A percentile compares a stretch with the other conserved stretches of the same genome.
Evolutionary conservation across 2,888 invertebrate genomes (phyloP).

Genomic region (Nyleta sp.): DNA sequence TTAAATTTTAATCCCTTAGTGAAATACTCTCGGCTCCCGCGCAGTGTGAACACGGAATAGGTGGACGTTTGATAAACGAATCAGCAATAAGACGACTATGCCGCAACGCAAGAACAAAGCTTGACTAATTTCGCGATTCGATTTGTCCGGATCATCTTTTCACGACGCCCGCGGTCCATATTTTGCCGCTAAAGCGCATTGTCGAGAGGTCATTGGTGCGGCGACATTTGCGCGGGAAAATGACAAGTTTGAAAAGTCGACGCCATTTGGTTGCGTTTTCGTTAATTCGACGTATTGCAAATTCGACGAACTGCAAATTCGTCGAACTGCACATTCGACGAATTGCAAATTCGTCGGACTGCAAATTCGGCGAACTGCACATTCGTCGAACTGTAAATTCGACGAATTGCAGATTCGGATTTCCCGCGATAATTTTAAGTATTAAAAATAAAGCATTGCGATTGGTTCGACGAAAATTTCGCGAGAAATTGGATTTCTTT

Average conservation of each 20-base stretch:
- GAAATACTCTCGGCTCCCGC: constrained; percentile 59
- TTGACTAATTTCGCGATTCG: constrained; percentile 58
- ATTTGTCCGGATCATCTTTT: constrained; percentile 54
- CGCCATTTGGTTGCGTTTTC: too few species aligned
- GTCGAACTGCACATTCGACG: too few species aligned
- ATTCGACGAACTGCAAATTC: too few species aligned
- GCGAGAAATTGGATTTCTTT: too few species aligned
- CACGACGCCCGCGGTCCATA: background rate
- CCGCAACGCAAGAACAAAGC: constrained; percentile 52
- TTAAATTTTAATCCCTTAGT: constrained; percentile 65
- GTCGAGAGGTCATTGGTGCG: background rate
- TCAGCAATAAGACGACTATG: constrained; percentile 65
- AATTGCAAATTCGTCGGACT: too few species aligned
- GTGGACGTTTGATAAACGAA: constrained; percentile 66
- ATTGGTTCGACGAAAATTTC: too few species aligned
- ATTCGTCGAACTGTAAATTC: too few species aligned
- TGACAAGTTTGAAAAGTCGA: background rate
- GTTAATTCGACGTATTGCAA: background rate
- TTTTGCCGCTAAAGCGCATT: constrained; percentile 16
- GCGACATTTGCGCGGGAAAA: background rate
- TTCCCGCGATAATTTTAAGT: too few species aligned
- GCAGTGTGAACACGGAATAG: constrained; percentile 64
- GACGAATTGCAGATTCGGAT: too few species aligned
- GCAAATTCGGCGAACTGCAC: too few species aligned
- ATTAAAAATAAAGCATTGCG: too few species aligned